Evolutionary conservation across 2,113 vertebrate genomes (phyloP), one percentile per base, ranked within the genome.

Genomic region (Hippolais icterina): DNA sequence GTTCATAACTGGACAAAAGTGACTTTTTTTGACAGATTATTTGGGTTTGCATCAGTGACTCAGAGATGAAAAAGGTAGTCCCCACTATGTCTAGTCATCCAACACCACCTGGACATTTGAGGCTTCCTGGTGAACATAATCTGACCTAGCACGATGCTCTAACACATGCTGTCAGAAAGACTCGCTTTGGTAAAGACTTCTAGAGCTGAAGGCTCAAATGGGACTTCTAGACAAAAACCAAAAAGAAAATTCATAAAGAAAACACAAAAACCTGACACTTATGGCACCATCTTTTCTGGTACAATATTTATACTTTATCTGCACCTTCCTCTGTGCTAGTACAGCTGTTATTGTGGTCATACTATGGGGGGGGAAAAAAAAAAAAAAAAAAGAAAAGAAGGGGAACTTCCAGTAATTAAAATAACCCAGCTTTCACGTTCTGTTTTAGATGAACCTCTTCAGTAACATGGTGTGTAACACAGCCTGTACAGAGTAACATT

Each of bases 281-380:
- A 9, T 11, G 9, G 4, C 15, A 50, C 16, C 4, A 20, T 23
- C 1, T 47, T 83, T 66, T 59, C 17, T 20, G 31, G 9, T 33
- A 47, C 1, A 61, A 60, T 19, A 27, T 42, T 42, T 93, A 50
- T 8, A 56, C 12, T 13, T 72, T 53, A 39, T 21, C 18, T 64
- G 25, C 27, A 84, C 23, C 12, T 6, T 56, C 4, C 4, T 56
- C 11, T 66, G 19, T 3, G 4, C 11, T 54, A 44, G 7, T 19
- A 59, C 7, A 71, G 35, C 3, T 1, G 1, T 27, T 72, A 50
- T 1, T 23, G 22, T 41, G 15, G 10, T 12, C 15, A 44, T 39
- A 53, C 1, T 17, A 7, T 6, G 8, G 4, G 13, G 4, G n/a
- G n/a, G n/a, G n/a, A 2, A 4, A 31, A 8, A 59, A 11, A 14